phyloP scores from a whole-genome alignment of 2,888 invertebrate species.

The Iphiclides podalirius region DNA sequence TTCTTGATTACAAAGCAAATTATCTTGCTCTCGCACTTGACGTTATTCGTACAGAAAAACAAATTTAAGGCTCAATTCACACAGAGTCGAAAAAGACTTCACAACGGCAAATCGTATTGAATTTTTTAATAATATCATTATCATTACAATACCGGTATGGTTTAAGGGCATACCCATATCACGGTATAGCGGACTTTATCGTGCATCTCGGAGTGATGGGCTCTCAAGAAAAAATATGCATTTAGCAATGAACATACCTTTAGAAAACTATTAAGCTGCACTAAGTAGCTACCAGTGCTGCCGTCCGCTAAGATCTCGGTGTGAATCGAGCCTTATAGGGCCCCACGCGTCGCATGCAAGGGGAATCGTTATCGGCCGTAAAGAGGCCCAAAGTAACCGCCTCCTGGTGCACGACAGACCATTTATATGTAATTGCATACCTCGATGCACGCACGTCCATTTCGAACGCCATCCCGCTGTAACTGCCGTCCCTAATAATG shows the following conservation, averaged over 20 bases:
- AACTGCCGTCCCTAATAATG: slow-evolving; percentile 16
- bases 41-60: not conserved
- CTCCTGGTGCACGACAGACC: slow-evolving; percentile 6
- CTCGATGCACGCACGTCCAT: slow-evolving; percentile 11
- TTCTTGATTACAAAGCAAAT: not conserved
- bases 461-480: not conserved
- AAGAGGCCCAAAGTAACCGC: slow-evolving; percentile 3
- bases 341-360: slow-evolving; percentile 17
- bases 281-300: too few relatives aligned
- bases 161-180: too few relatives aligned
- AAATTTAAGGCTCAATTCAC: not conserved
- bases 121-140: too few relatives aligned
- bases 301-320: not conserved
- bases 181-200: too few relatives aligned
- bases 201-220: too few relatives aligned
- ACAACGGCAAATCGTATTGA: too few relatives aligned
- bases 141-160: too few relatives aligned
- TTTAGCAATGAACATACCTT: too few relatives aligned
- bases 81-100: not conserved
- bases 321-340: slow-evolving; percentile 2
- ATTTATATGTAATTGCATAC: slow-evolving; percentile 17
- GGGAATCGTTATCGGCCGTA: slow-evolving; percentile 5
- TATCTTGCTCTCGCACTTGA: not conserved
- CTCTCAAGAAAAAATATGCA: too few relatives aligned
- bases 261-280: too few relatives aligned